phyloP scores from a whole-genome alignment of 1,140 invertebrate species.

The Leptinotarsa lineolata region DNA sequence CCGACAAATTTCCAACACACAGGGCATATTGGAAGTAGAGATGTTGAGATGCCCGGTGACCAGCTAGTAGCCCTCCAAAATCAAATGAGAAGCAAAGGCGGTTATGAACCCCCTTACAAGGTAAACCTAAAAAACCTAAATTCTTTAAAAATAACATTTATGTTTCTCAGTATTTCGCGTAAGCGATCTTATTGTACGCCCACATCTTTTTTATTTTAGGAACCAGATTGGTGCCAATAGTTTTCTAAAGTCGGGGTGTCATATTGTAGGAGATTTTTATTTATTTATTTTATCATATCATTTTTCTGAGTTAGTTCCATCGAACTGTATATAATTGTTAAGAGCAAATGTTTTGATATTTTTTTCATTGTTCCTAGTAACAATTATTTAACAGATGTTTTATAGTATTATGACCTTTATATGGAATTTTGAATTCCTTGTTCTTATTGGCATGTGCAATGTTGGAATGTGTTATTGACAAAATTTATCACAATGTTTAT shows the following conservation, averaged over 20 bases:
- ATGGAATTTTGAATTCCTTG: neutral
- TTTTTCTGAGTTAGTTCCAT: conserved; percentile 1
- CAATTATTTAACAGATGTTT: conserved; percentile 5
- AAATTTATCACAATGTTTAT: neutral
- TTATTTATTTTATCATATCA: conserved; percentile 17
- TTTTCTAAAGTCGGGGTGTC: neutral
- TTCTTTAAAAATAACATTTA: neutral
- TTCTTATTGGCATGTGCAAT: conserved; percentile 5
- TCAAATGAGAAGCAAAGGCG: conserved; percentile 77
- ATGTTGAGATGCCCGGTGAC: conserved; percentile 67
- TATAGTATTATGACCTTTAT: neutral
- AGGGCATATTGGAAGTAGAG: conserved; percentile 77
- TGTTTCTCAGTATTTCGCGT: neutral
- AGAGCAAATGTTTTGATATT: conserved; percentile 6
- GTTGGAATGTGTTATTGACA: conserved; percentile 10
- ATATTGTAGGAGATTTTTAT: conserved; percentile 13
- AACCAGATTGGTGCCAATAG: conserved; percentile 50
- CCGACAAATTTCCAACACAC: conserved; percentile 84
- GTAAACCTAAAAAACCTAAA: conserved; percentile 31
- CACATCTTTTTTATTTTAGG: conserved; percentile 39
- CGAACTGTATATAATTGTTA: conserved; percentile 8
- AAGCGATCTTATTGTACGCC: conserved; percentile 11
- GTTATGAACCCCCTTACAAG: conserved; percentile 66
- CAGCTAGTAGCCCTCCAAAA: conserved; percentile 69
- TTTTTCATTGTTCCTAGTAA: conserved; percentile 8